Evolutionary conservation across 2,113 vertebrate genomes (phyloP).

Genomic region (Trochalopteron elliotii): DNA sequence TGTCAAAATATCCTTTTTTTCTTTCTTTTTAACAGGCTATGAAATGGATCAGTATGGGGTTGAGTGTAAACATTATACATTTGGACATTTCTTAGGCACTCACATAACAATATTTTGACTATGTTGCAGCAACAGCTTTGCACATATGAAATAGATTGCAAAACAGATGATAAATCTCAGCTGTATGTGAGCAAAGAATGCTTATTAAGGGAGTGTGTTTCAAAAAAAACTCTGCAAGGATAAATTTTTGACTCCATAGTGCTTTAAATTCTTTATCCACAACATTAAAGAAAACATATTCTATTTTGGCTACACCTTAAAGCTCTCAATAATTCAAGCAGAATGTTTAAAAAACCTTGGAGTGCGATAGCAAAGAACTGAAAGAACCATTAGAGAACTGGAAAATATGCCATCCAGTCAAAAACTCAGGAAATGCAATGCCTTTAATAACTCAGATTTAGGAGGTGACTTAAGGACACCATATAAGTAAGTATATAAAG

Average conservation of each 20-base stretch:
- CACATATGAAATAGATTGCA: neutral
- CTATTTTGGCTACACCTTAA: neutral
- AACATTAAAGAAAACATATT: neutral
- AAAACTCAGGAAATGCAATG: conserved; percentile 8
- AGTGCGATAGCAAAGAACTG: neutral
- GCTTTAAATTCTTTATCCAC: neutral
- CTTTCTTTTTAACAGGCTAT: neutral
- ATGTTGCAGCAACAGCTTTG: neutral
- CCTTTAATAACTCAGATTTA: conserved; percentile 1
- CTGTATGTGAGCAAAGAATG: neutral
- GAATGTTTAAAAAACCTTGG: neutral
- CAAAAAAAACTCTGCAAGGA: neutral
- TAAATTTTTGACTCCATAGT: neutral
- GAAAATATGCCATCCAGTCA: neutral
- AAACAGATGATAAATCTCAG: neutral
- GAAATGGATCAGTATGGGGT: neutral
- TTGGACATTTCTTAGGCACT: neutral
- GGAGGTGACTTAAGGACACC: conserved; percentile 4
- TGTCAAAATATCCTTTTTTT: neutral
- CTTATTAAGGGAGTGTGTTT: neutral
- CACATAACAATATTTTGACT: neutral
- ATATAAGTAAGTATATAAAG: neutral
- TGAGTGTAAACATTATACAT: neutral
- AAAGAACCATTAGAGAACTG: neutral
- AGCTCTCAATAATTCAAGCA: neutral